A percentile compares a stretch with the other conserved stretches of the same genome.
Conservation (phyloP, 2,113 vertebrate species). For the Lepus europaeus region DNA sequence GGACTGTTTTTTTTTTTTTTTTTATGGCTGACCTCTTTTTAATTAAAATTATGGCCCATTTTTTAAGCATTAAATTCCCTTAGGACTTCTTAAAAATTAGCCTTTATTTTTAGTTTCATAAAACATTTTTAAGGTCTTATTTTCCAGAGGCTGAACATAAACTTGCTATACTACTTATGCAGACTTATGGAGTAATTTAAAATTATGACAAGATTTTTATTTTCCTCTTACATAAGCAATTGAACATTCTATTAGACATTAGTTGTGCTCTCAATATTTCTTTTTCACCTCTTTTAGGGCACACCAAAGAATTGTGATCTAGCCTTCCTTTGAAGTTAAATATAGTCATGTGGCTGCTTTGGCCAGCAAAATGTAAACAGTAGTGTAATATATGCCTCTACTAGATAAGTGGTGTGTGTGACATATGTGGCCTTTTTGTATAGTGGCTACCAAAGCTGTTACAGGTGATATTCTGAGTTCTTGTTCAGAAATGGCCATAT, state of each 20-base stretch:
- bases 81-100: constrained; percentile 32
- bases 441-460: not conserved
- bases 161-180: not conserved
- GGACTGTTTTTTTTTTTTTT: not conserved
- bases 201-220: constrained; percentile 51
- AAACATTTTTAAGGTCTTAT: constrained; percentile 39
- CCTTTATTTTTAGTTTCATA: constrained; percentile 59
- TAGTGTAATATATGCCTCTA: not conserved
- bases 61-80: constrained; percentile 29
- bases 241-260: constrained; percentile 30
- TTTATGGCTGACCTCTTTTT: constrained; percentile 35
- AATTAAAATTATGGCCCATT: constrained; percentile 55
- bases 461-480: not conserved
- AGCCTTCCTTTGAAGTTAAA: constrained; percentile 28
- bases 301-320: not conserved
- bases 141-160: constrained; percentile 52
- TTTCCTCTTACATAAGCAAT: constrained; percentile 22
- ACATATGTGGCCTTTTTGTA: too few relatives aligned
- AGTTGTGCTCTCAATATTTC: not conserved
- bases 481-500: constrained; percentile 18
- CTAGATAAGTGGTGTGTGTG: not conserved
- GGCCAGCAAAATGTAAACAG: not conserved
- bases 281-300: not conserved
- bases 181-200: constrained; percentile 18
- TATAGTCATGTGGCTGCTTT: not conserved